Percentiles rank a stretch among this genome's conserved stretches.
These are phyloP conservation scores for Galeruca laticollis DNA, from an alignment of 2,888 invertebrate species.

Conservation along the genomic window DNA sequence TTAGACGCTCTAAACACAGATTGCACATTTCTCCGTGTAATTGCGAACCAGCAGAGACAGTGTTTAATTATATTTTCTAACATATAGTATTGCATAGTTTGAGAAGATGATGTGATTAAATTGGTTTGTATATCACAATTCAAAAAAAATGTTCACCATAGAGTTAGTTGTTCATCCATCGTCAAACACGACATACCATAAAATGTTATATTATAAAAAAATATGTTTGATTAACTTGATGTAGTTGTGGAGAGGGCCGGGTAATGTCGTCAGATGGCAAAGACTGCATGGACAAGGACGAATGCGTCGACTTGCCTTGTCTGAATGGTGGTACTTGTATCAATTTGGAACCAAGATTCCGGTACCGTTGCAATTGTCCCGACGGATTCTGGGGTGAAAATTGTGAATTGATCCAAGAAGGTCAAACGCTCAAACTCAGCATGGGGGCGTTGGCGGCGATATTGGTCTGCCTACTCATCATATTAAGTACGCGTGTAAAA, in stretches of 20 bases:
- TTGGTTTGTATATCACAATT: not conserved
- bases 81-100: no score
- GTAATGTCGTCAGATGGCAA: slow-evolving; percentile 90
- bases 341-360: slow-evolving; percentile 89
- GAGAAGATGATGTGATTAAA: not conserved
- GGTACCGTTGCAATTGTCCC: slow-evolving; percentile 90
- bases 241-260: slow-evolving; percentile 93
- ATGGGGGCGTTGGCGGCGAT: slow-evolving; percentile 98
- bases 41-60: no score
- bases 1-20: no score
- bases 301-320: slow-evolving; percentile 94
- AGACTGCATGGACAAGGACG: slow-evolving; percentile 95
- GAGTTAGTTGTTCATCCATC: slow-evolving; percentile 3
- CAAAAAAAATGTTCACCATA: not conserved
- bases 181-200: not conserved
- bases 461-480: slow-evolving; percentile 95
- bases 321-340: slow-evolving; percentile 93
- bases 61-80: no score
- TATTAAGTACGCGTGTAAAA: slow-evolving; percentile 88
- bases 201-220: not conserved
- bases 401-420: slow-evolving; percentile 94
- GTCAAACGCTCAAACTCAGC: slow-evolving; percentile 94
- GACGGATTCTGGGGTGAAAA: slow-evolving; percentile 95
- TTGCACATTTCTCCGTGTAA: no score
- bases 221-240: slow-evolving; percentile 31